Conservation (phyloP, 2,888 invertebrate species). For the Muschampia staudingeri region DNA sequence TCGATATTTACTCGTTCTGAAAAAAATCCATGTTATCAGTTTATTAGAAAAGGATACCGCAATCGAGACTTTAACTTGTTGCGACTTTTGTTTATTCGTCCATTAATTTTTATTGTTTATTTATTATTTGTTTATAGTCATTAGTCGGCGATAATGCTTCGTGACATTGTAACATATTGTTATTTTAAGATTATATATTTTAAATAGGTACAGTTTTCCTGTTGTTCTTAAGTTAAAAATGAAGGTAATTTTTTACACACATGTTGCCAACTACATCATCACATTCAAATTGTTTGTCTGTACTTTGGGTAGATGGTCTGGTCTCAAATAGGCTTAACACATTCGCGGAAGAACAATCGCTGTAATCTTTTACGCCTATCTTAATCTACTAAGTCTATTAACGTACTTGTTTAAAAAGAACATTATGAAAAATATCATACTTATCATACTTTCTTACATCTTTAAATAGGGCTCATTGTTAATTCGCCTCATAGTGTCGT, state of each 20-base stretch:
- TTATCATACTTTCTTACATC: too few relatives aligned
- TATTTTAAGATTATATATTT: neutral
- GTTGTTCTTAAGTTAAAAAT: neutral
- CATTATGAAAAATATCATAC: too few relatives aligned
- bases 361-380: neutral
- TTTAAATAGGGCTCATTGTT: slow-evolving; percentile 3
- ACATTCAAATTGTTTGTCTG: too few relatives aligned
- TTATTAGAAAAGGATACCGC: neutral
- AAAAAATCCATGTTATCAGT: neutral
- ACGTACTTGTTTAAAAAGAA: too few relatives aligned
- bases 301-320: too few relatives aligned
- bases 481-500: slow-evolving; percentile 13
- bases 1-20: neutral
- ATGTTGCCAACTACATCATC: neutral
- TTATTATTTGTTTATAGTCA: neutral
- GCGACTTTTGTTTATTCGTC: neutral
- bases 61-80: neutral
- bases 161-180: slow-evolving; percentile 5
- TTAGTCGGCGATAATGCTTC: neutral
- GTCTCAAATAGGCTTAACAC: too few relatives aligned
- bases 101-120: neutral
- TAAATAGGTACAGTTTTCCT: neutral
- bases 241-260: neutral
- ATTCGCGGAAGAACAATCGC: too few relatives aligned
- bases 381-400: too few relatives aligned